These are phyloP conservation scores for Aelia acuminata DNA, from an alignment of 2,888 invertebrate genomes.

Conservation along the genomic window DNA sequence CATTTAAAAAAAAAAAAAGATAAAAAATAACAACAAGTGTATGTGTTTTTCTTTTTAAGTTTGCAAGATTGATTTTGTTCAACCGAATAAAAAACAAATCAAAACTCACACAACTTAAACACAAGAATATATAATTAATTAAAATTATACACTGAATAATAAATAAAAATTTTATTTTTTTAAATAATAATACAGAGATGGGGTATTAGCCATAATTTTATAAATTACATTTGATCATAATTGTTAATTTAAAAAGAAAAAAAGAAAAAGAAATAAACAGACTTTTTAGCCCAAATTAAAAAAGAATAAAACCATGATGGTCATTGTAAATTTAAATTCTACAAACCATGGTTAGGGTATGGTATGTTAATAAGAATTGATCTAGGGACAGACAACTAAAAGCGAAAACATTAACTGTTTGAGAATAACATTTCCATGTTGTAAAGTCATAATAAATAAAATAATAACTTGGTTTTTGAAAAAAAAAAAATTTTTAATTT, in stretches of 20 bases:
- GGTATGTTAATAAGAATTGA: too few species aligned
- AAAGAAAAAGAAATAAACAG: neutral
- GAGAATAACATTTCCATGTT: too few species aligned
- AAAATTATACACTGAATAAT: conserved; percentile 12
- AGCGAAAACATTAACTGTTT: too few species aligned
- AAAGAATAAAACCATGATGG: neutral
- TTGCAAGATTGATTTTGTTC: conserved; percentile 28
- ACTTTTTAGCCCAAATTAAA: conserved; percentile 43
- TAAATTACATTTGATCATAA: conserved; percentile 18
- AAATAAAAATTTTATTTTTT: conserved; percentile 3
- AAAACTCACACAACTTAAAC: conserved; percentile 16
- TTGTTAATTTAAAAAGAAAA: neutral
- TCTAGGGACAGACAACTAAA: too few species aligned
- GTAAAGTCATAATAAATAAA: too few species aligned
- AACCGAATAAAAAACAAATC: neutral
- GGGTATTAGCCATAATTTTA: conserved; percentile 1
- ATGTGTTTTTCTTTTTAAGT: neutral
- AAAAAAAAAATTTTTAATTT: too few species aligned
- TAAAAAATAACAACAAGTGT: conserved; percentile 16
- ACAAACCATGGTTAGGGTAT: too few species aligned
- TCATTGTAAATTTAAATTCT: neutral
- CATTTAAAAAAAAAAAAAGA: neutral
- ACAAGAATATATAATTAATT: conserved; percentile 45
- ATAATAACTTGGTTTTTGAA: too few species aligned
- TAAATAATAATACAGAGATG: conserved; percentile 9